Base-by-base conservation (phyloP, 2,888 invertebrate species). In the Oxystoma pomonae region DNA sequence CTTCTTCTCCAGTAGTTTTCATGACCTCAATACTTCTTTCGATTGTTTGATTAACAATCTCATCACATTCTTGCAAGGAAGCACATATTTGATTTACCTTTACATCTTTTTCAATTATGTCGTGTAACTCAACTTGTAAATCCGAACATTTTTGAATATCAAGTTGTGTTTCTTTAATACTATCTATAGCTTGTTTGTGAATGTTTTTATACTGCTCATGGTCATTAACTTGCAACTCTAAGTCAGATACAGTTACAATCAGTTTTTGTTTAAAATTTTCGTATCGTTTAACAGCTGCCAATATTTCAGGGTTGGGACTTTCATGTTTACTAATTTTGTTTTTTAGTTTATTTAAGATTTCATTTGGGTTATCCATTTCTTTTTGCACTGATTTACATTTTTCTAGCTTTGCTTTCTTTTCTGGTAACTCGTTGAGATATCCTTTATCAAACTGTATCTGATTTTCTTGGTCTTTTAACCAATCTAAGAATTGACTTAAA, bases 151-250 rank as follows among this genome's bases (percentile, higher is more conserved):
- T 90, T 74, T 94, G 94, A 21, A 94, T 86, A 69, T 91, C 90
- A n/a, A 91, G 84, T 73, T 91, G 87, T 16, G 89, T 86, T 73
- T 88, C 89, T 21, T 92, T 85, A 20, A 96, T 85, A 92, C 93
- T 95, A 71, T 96, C 95, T 62, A 90, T 87, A 63, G 92, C 90
- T 72, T 88, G 90, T 72, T 91, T 90, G 71, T 90, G 89, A 0
- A 90, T 88, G 70, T 90, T 90, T 76, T 92, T 92, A 80, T 92
- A 96, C 72, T 90, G 88, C 71, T 94, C 94, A 75, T 97, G 96
- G 58, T 92, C 89, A 68, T 87, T 87, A 0, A 96, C 94, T 79
- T 92, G 91, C 63, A 88, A 86, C 76, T 95, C 94, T 55, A 94
- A 81, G 75, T 87, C 88, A 82, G 72, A 65, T 20, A 92, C 89